These are phyloP conservation scores for Hycleus phaleratus DNA, from an alignment of 1,140 invertebrate species.

Conservation along the genomic window DNA sequence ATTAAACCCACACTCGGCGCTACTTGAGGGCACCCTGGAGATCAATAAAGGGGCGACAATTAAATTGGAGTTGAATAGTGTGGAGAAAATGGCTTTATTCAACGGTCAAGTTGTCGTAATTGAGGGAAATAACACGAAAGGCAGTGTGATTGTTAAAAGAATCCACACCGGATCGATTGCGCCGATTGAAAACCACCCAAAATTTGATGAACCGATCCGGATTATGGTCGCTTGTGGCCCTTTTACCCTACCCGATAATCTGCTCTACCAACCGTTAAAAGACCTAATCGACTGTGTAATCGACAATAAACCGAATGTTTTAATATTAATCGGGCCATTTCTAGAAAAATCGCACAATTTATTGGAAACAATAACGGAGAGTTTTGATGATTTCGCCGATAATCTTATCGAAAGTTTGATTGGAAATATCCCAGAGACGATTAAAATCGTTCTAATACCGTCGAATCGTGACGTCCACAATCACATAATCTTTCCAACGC, in stretches of 20 bases:
- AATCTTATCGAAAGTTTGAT: too few relatives aligned
- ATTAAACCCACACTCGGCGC: not conserved
- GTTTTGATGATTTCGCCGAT: slow-evolving; percentile 51
- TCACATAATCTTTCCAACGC: slow-evolving; percentile 72
- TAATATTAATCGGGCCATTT: slow-evolving; percentile 78
- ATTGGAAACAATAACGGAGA: slow-evolving; percentile 57
- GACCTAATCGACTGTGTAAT: slow-evolving; percentile 65
- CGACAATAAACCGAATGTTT: slow-evolving; percentile 65
- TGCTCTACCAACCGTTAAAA: slow-evolving; percentile 71
- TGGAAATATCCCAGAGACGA: slow-evolving; percentile 47
- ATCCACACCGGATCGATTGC: not conserved
- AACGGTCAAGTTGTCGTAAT: not conserved
- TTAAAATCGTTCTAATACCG: slow-evolving; percentile 66
- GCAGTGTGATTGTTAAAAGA: not conserved
- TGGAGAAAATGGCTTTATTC: not conserved
- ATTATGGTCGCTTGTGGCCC: slow-evolving; percentile 75
- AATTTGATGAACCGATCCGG: slow-evolving; percentile 46
- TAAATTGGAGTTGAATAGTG: not conserved
- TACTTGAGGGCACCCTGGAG: not conserved
- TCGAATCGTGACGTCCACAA: slow-evolving; percentile 71
- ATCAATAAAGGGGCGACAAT: not conserved
- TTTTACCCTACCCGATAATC: slow-evolving; percentile 66
- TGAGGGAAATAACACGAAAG: not conserved
- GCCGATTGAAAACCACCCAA: not conserved
- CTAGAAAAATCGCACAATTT: slow-evolving; percentile 60